Base-by-base conservation (phyloP, 1,140 invertebrate genomes). In the Drosophila tani region DNA sequence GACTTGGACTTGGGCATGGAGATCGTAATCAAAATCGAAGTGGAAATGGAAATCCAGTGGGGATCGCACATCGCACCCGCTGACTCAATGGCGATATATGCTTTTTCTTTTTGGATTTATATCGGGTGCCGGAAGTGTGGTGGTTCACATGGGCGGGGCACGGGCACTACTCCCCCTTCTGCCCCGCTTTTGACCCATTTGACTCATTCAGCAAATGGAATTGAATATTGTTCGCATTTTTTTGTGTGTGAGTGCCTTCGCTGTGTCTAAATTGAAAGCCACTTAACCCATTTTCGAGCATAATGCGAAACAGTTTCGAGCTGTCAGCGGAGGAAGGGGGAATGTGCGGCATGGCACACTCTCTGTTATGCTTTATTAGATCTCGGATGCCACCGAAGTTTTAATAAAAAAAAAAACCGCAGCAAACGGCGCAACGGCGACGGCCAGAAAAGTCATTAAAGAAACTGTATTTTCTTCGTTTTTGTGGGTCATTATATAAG, bases 271-370 rank as follows among this genome's bases (percentile, higher is more conserved):
- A 84, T 90, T 84, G 74, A 90, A 90, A 88, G 82, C 74, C 85
- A 88, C 84, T 88, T 88, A 88, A 90, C 84, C 84, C 78, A 88
- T 85, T 88, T 55, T 88, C 51, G 60, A 71, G 78, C 81, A 88
- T 87, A 87, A 84, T 87, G 83, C 84, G 74, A 84, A 87, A 84
- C 74, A 87, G 71, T 84, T 57, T 65, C 53, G 64, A 64, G 55
- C 73, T 53, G 67, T 51, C 76, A 66, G 67, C 60, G 66, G 65
- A 53, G 55, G 11, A 17, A 41, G 29, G 43, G 57, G 29, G 27
- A 53, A 40, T 12, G 19, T 50, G 50, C n/a, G 19, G 21, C 9
- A 29, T 15, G 24, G 45, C 51, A 55, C 53, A 58, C 51, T 49
- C 43, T 57, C 40, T 53, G 60, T 46, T 75, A 68, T 78, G 80